Conservation (phyloP, 2,888 invertebrate genomes). For the Dynastes hyllus region DNA sequence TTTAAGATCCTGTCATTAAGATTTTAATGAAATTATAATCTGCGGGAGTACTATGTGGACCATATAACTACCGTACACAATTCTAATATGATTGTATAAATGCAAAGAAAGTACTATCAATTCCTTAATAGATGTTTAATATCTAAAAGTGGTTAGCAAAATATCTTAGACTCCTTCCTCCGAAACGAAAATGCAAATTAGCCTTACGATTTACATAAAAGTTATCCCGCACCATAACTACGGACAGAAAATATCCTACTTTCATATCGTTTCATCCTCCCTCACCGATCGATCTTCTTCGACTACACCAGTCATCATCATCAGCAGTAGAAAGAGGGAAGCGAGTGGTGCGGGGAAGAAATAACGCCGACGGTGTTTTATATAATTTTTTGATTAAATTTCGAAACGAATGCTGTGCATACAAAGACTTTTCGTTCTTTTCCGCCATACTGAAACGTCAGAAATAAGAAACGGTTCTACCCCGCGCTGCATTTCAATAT, state of each 20-base stretch:
- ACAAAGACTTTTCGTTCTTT: conserved; percentile 60
- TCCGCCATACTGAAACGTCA: conserved; percentile 27
- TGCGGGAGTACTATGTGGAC: too few relatives aligned
- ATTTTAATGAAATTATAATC: too few relatives aligned
- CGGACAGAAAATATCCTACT: conserved; percentile 32
- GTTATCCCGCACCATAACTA: conserved; percentile 26
- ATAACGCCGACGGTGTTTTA: conserved; percentile 63
- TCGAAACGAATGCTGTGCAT: conserved; percentile 68
- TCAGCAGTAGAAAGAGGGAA: conserved; percentile 22
- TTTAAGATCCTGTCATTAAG: too few relatives aligned
- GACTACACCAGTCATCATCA: conserved; percentile 39
- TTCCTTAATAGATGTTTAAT: conserved; percentile 37
- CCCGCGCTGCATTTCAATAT: conserved; percentile 71
- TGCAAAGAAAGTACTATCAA: too few relatives aligned
- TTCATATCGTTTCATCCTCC: conserved; percentile 37
- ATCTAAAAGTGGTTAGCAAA: neutral
- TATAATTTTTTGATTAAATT: conserved; percentile 72
- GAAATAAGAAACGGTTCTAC: conserved; percentile 59
- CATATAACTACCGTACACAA: neutral
- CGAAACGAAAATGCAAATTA: conserved; percentile 41
- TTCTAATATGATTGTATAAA: too few relatives aligned
- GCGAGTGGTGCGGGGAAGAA: conserved; percentile 20
- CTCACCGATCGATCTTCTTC: conserved; percentile 45
- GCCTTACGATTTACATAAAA: conserved; percentile 39
- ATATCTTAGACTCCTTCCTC: neutral